Evolutionary conservation across 2,888 invertebrate genomes (phyloP).

Genomic region (Orchesellides sinensis): DNA sequence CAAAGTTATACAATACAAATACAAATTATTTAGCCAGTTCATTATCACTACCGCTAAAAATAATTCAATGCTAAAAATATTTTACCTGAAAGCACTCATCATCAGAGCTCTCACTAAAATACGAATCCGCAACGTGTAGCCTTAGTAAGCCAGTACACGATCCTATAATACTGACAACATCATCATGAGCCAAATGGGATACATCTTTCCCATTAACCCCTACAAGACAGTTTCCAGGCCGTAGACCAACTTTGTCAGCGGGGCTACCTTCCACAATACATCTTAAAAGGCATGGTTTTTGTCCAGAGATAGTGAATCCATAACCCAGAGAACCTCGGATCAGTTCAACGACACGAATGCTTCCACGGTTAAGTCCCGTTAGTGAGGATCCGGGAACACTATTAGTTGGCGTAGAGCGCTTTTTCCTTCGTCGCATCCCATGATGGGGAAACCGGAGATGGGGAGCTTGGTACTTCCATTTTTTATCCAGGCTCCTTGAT

Average conservation of each 20-base stretch:
- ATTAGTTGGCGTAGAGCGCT: conserved; percentile 66
- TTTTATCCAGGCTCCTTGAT: no score
- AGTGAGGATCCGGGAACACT: conserved; percentile 71
- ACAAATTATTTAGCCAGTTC: not conserved
- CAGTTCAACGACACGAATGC: conserved; percentile 90
- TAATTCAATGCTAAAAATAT: not conserved
- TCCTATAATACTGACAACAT: conserved; percentile 94
- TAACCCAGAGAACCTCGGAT: conserved; percentile 92
- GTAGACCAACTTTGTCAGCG: conserved; percentile 92
- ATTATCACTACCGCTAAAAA: no score
- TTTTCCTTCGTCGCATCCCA: conserved; percentile 68
- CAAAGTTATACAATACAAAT: not conserved
- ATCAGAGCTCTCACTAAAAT: conserved; percentile 90
- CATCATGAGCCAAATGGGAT: conserved; percentile 94
- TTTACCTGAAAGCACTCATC: conserved; percentile 80
- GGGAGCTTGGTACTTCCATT: conserved; percentile 63
- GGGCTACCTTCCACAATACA: conserved; percentile 94
- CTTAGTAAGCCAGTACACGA: conserved; percentile 89
- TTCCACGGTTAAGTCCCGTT: conserved; percentile 71
- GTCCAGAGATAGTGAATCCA: conserved; percentile 98
- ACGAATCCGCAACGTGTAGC: conserved; percentile 91
- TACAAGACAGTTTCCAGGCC: conserved; percentile 94
- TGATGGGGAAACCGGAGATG: conserved; percentile 69
- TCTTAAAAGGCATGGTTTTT: conserved; percentile 95
- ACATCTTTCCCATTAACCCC: conserved; percentile 95